Percentiles rank a stretch among this genome's conserved stretches.
Evolutionary conservation across 2,797 vertebrate species (phyloP).

Genomic region (Gephyroberyx darwinii): DNA sequence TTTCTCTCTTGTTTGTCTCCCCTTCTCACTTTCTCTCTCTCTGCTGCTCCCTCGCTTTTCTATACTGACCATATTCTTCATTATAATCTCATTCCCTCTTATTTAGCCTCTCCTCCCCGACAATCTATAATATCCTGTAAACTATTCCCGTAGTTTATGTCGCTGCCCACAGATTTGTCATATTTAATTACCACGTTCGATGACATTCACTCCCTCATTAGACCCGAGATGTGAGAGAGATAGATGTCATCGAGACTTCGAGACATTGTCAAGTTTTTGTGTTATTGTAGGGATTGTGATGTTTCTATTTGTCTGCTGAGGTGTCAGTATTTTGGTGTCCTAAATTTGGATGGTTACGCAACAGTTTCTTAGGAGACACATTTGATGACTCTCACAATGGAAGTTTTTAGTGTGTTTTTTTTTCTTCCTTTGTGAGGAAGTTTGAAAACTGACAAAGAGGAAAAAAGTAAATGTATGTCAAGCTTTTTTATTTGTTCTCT

Average conservation of each 20-base stretch:
- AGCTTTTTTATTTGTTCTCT: slow-evolving; percentile 35
- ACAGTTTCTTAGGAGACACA: slow-evolving; percentile 49
- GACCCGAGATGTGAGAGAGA: slow-evolving; percentile 7
- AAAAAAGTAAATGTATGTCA: slow-evolving; percentile 25
- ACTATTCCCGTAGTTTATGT: slow-evolving; percentile 5
- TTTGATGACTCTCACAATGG: slow-evolving; percentile 47
- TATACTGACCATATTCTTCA: slow-evolving; percentile 29
- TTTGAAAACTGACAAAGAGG: slow-evolving; percentile 47
- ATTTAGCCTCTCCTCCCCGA: slow-evolving; percentile 2
- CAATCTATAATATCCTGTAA: slow-evolving; percentile 19
- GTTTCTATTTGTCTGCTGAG: slow-evolving; percentile 30
- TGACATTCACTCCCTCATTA: slow-evolving; percentile 31
- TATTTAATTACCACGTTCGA: slow-evolving; percentile 23
- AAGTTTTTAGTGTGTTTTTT: slow-evolving; percentile 19
- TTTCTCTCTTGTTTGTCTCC: slow-evolving; percentile 49
- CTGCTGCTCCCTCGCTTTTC: slow-evolving; percentile 24
- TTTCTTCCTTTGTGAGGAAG: slow-evolving; percentile 37
- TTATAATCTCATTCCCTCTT: slow-evolving; percentile 8
- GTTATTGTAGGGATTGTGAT: slow-evolving; percentile 22
- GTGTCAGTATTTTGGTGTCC: slow-evolving; percentile 50
- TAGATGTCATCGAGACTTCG: slow-evolving; percentile 25
- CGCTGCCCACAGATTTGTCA: slow-evolving; percentile 33
- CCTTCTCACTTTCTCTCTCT: slow-evolving; percentile 2
- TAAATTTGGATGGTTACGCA: slow-evolving; percentile 56
- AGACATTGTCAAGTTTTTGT: background rate